Conservation (phyloP, 2,888 invertebrate species). For the Eledone cirrhosa region DNA sequence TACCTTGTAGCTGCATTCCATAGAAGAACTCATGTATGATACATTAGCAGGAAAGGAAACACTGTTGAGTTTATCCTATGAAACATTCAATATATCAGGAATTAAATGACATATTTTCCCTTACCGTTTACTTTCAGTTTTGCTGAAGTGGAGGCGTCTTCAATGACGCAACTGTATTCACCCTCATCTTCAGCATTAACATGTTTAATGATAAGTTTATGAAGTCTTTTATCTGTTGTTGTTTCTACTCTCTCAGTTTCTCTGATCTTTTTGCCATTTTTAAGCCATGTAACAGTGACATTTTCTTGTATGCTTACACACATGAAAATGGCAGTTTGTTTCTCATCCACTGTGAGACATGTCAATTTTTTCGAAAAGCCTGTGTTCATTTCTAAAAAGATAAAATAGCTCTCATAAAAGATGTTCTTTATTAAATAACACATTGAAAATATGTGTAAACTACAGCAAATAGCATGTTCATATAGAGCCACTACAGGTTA, state of each 20-base stretch:
- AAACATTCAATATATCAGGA: too few species aligned
- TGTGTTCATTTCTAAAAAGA: too few species aligned
- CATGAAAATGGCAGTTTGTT: not conserved
- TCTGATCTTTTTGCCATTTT: constrained; percentile 15
- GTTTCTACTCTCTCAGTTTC: not conserved
- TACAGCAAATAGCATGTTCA: too few species aligned
- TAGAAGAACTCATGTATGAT: too few species aligned
- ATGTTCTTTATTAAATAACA: too few species aligned
- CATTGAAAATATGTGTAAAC: too few species aligned
- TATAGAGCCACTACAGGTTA: too few species aligned
- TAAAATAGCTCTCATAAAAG: too few species aligned
- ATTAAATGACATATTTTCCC: not conserved
- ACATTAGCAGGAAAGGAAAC: too few species aligned
- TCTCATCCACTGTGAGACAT: not conserved
- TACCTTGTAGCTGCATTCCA: too few species aligned
- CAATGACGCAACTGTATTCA: constrained; percentile 4
- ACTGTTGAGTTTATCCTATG: too few species aligned
- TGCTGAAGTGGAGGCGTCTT: not conserved
- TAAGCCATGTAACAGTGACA: not conserved
- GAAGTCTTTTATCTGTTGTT: not conserved
- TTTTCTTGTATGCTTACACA: constrained; percentile 13
- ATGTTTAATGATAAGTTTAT: constrained; percentile 5
- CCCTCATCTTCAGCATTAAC: constrained; percentile 7
- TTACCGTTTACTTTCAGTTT: constrained; percentile 18
- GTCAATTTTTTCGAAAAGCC: constrained; percentile 4